phyloP scores from a whole-genome alignment of 2,797 vertebrate genomes.

The Lateolabrax maculatus region DNA sequence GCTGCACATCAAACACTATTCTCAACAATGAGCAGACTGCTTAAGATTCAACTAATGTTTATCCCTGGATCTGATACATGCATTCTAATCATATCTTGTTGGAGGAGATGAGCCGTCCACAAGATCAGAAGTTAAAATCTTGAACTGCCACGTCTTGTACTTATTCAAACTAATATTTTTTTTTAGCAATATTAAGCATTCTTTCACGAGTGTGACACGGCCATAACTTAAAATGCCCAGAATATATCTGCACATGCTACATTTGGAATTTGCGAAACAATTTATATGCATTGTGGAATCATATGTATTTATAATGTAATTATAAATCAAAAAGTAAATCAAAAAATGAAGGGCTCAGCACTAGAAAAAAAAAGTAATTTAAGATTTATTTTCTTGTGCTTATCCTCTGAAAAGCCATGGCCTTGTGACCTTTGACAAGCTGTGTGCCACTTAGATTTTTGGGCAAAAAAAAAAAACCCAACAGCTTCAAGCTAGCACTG shows the following conservation, averaged over 20 bases:
- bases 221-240: neutral
- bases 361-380: neutral
- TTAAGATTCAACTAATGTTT: constrained; percentile 67
- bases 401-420: neutral
- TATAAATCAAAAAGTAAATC: neutral
- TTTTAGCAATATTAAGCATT: neutral
- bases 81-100: constrained; percentile 58
- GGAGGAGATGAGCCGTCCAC: constrained; percentile 23
- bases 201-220: neutral
- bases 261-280: neutral
- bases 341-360: neutral
- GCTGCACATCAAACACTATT: constrained; percentile 62
- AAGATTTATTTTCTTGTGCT: neutral
- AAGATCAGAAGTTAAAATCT: constrained; percentile 35
- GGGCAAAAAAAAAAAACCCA: constrained; percentile 3
- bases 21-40: constrained; percentile 64
- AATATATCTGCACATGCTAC: neutral
- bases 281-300: neutral
- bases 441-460: constrained; percentile 22
- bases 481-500: constrained; percentile 4
- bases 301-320: neutral
- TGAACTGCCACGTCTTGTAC: neutral
- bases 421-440: constrained; percentile 36
- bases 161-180: constrained; percentile 14
- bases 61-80: constrained; percentile 48